Base-by-base conservation (phyloP, 1,140 invertebrate genomes). In the Drosophila melanica region DNA sequence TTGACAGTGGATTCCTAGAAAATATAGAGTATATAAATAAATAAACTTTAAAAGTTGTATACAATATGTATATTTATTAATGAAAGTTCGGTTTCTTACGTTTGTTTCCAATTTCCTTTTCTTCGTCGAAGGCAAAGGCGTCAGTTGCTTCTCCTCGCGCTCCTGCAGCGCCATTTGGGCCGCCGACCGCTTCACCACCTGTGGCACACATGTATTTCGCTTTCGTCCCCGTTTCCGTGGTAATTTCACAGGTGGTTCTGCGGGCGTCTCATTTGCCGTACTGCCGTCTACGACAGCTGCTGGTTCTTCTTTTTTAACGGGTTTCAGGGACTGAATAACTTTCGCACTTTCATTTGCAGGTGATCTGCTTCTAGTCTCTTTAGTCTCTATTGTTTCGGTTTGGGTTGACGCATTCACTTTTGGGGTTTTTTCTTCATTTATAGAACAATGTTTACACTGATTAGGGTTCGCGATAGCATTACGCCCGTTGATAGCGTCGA, bases 101-200 rank as follows among this genome's bases (percentile, higher is more conserved):
- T 30, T 0, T 2, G 18, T 23, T 1, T 76, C 60, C 7, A 23
- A 0, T 30, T 77, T 84, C 41, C 53, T 84, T 27, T 72, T 77
- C 20, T 84, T 89, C 0, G 14, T 1, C 3, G 39, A 14, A 3
- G 66, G 42, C 8, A 89, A 44, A 0, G 84, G 84, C 0, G 84
- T 89, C 4, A 89, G 50, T 23, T 80, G 84, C n/a, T 89, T 89
- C 4, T 84, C 85, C 8, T 89, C 79, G 14, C 84, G 77, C 14
- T 89, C 84, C 60, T 84, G 70, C 20, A 67, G 12, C 3, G 85
- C 68, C 75, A 85, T 79, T 53, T 90, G 60, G 30, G 90, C 90
- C 2, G 84, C 60, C 3, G 90, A 91, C 68, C 75, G 30, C 39
- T 90, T 91, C 10, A 90, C 87, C 8, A 90, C 90, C 64, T 91